Conservation (phyloP, 2,888 invertebrate species). For the Xanthorhoe designata region DNA sequence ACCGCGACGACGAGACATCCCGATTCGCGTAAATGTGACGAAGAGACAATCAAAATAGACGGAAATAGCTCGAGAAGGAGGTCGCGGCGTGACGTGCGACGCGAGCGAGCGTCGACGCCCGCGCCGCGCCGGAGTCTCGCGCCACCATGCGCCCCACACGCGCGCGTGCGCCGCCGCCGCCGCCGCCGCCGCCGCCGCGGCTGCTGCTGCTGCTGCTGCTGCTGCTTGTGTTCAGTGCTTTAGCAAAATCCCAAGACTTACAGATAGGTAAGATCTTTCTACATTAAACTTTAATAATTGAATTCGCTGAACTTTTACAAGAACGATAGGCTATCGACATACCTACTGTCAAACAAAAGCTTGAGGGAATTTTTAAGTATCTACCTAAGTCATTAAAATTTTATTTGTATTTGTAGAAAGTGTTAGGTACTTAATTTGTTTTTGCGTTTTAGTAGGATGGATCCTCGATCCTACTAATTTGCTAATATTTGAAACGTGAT, state of each 20-base stretch:
- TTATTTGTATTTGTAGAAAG: too few relatives aligned
- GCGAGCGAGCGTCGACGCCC: slow-evolving; percentile 22
- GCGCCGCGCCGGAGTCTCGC: slow-evolving; percentile 79
- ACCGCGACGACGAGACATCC: background rate
- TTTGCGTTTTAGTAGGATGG: too few relatives aligned
- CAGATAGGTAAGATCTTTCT: slow-evolving; percentile 8
- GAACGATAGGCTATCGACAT: too few relatives aligned
- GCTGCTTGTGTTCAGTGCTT: slow-evolving; percentile 1
- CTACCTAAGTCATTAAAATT: too few relatives aligned
- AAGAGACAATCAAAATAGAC: slow-evolving; percentile 27
- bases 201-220: slow-evolving; percentile 27
- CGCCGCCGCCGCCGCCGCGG: slow-evolving; percentile 43
- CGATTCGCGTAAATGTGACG: slow-evolving; percentile 14
- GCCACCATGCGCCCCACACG: slow-evolving; percentile 89
- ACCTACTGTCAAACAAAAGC: too few relatives aligned
- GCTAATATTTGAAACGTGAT: too few relatives aligned
- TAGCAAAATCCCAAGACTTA: slow-evolving; percentile 1
- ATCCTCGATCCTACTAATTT: too few relatives aligned
- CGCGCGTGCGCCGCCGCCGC: slow-evolving; percentile 65
- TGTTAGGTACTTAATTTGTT: too few relatives aligned
- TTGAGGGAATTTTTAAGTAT: too few relatives aligned
- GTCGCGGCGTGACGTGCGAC: slow-evolving; percentile 16
- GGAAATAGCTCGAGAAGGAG: slow-evolving; percentile 40
- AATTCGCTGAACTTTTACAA: background rate
- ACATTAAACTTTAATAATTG: background rate